Evolutionary conservation across 2,113 vertebrate species (phyloP).

Genomic region (Maccullochella peelii): DNA sequence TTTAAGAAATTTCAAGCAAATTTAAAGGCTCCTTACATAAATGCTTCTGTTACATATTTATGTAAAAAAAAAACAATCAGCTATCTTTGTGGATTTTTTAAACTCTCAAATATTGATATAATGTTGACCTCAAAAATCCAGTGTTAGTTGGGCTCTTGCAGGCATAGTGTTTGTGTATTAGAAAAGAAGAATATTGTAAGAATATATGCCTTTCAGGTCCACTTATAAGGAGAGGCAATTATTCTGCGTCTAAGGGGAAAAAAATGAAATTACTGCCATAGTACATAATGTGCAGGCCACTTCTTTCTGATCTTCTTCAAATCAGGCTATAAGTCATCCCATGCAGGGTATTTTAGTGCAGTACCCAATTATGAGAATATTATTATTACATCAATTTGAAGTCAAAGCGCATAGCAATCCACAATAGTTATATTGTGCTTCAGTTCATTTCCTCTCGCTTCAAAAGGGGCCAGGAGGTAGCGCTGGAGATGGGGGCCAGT

Average conservation of each 20-base stretch:
- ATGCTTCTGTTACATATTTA: too few species aligned
- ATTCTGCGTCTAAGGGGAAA: neutral
- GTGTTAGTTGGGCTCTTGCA: neutral
- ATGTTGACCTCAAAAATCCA: neutral
- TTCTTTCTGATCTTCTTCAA: slow-evolving; percentile 38
- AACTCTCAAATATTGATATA: neutral
- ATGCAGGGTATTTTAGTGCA: slow-evolving; percentile 29
- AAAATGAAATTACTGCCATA: slow-evolving; percentile 16
- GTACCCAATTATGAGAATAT: slow-evolving; percentile 32
- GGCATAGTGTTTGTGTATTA: neutral
- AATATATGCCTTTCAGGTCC: neutral
- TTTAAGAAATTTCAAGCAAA: neutral
- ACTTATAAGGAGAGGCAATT: neutral
- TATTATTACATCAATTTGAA: slow-evolving; percentile 34
- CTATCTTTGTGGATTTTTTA: neutral
- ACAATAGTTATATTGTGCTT: slow-evolving; percentile 26
- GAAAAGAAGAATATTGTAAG: neutral
- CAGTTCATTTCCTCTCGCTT: slow-evolving; percentile 12
- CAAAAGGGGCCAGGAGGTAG: neutral
- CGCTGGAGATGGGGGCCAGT: neutral
- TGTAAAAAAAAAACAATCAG: neutral
- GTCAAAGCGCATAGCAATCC: slow-evolving; percentile 29
- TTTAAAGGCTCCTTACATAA: too few species aligned
- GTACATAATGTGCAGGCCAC: slow-evolving; percentile 26
- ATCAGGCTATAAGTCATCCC: slow-evolving; percentile 34